These are phyloP conservation scores for Cotesia glomerata DNA, from an alignment of 1,140 invertebrate species.

Conservation along the genomic window DNA sequence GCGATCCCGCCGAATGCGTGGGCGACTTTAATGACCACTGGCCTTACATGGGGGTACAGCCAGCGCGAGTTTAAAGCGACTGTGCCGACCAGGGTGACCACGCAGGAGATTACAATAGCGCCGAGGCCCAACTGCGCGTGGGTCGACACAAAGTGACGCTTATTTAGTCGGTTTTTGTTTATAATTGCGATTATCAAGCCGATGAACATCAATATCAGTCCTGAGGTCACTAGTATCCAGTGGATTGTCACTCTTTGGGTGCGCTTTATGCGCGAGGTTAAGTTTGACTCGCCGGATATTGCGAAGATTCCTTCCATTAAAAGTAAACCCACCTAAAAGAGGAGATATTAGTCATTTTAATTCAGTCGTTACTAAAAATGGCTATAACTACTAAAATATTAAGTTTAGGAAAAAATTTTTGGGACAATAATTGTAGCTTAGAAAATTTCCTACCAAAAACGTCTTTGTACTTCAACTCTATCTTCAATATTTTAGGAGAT, in stretches of 20 bases:
- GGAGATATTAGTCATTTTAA: not conserved
- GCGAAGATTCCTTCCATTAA: constrained; percentile 51
- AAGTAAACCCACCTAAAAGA: constrained; percentile 50
- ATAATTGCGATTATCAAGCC: constrained; percentile 53
- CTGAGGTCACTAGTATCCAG: constrained; percentile 51
- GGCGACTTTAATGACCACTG: constrained; percentile 50
- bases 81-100: constrained; percentile 47
- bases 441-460: no score
- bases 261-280: constrained; percentile 42
- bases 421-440: no score
- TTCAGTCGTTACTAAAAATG: not conserved
- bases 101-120: constrained; percentile 43
- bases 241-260: constrained; percentile 48
- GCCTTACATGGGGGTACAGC: constrained; percentile 52
- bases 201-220: constrained; percentile 43
- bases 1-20: constrained; percentile 52
- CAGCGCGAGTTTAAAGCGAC: constrained; percentile 53
- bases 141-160: constrained; percentile 44
- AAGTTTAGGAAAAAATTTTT: no score
- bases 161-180: constrained; percentile 43
- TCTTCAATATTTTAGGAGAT: no score
- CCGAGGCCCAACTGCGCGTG: constrained; percentile 50
- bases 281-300: constrained; percentile 52
- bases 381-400: not conserved
- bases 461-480: no score